Evolutionary conservation across 2,888 invertebrate species (phyloP).

Genomic region (Tachina fera): DNA sequence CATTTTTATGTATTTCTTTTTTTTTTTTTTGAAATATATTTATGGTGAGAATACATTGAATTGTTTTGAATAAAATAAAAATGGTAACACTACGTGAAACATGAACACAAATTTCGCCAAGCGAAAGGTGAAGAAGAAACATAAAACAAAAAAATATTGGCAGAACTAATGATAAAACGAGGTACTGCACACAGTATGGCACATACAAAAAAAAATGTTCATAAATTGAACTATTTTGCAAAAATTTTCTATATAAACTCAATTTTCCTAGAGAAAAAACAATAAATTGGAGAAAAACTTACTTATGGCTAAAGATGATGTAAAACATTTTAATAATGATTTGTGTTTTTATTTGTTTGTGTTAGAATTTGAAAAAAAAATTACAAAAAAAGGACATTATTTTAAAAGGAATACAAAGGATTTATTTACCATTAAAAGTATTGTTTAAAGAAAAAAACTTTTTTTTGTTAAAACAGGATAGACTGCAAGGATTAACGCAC

Average conservation of each 20-base stretch:
- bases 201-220: slow-evolving; percentile 73
- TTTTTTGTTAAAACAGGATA: background rate
- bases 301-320: slow-evolving; percentile 44
- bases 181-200: slow-evolving; percentile 84
- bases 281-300: slow-evolving; percentile 1
- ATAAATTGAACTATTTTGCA: background rate
- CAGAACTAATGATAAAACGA: slow-evolving; percentile 73
- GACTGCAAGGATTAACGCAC: slow-evolving; percentile 57
- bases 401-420: slow-evolving; percentile 29
- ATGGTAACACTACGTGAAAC: slow-evolving; percentile 51
- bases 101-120: slow-evolving; percentile 45
- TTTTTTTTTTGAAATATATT: no score
- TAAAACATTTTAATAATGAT: slow-evolving; percentile 67
- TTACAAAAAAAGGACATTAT: slow-evolving; percentile 1
- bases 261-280: slow-evolving; percentile 47
- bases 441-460: background rate
- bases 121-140: slow-evolving; percentile 21
- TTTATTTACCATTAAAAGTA: slow-evolving; percentile 6
- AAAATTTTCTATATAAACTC: slow-evolving; percentile 37
- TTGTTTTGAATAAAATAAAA: slow-evolving; percentile 8
- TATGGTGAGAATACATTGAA: no score
- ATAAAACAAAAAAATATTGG: slow-evolving; percentile 31
- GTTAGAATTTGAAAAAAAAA: slow-evolving; percentile 43
- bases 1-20: no score
- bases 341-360: slow-evolving; percentile 72